phyloP scores from a whole-genome alignment of 2,797 vertebrate species.

The Danio choprae region DNA sequence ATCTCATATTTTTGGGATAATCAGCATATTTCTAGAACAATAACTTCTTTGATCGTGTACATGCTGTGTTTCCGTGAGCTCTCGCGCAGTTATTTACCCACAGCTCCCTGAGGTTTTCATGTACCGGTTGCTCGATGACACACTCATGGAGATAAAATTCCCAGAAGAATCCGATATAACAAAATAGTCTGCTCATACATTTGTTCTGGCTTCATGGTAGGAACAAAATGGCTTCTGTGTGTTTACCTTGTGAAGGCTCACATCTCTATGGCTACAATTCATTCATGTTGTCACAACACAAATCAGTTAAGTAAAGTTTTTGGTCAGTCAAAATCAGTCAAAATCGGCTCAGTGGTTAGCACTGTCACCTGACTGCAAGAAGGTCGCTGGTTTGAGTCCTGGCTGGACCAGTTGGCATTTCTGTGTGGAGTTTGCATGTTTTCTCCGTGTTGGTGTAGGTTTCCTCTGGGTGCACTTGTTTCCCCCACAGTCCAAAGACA shows the following conservation, averaged over 20 bases:
- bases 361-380: too few species aligned
- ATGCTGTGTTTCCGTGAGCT: constrained; percentile 1
- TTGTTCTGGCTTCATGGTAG: not conserved
- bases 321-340: too few species aligned
- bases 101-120: not conserved
- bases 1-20: not conserved
- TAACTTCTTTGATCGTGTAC: not conserved
- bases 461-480: too few species aligned
- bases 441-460: too few species aligned
- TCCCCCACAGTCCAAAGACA: too few species aligned
- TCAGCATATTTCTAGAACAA: not conserved
- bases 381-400: too few species aligned
- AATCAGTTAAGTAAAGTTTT: too few species aligned
- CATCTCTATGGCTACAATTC: not conserved
- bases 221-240: not conserved
- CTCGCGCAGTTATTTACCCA: not conserved
- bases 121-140: constrained; percentile 15
- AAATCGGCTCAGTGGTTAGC: too few species aligned
- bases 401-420: too few species aligned
- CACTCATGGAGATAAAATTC: constrained; percentile 23
- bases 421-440: too few species aligned
- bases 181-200: not conserved
- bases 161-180: constrained; percentile 15
- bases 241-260: not conserved
- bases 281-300: too few species aligned